These are phyloP conservation scores for Pampusana beccarii DNA, from an alignment of 2,113 vertebrate species.

Conservation along the genomic window DNA sequence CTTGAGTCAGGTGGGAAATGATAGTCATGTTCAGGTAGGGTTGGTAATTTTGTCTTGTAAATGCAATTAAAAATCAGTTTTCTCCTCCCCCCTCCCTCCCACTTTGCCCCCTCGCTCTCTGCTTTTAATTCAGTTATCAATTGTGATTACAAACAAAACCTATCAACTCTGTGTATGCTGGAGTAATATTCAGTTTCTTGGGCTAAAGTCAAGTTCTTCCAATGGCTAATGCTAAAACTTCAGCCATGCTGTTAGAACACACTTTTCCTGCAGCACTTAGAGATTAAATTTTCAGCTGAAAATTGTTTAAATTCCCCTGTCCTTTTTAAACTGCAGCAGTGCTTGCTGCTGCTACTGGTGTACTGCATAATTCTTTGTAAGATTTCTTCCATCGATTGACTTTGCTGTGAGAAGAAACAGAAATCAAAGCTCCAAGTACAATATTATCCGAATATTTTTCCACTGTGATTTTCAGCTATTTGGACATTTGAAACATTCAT, in stretches of 20 bases:
- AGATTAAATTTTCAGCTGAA: not conserved
- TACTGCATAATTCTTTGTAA: not conserved
- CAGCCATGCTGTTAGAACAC: not conserved
- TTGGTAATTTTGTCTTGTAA: not conserved
- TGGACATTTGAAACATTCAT: not conserved
- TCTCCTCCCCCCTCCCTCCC: too few relatives aligned
- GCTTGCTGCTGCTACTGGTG: not conserved
- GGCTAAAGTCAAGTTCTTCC: not conserved
- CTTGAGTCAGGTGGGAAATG: not conserved
- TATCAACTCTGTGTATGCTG: not conserved
- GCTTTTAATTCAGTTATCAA: not conserved
- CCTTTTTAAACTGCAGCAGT: not conserved
- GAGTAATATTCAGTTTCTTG: not conserved
- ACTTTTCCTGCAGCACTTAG: not conserved
- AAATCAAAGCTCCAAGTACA: not conserved
- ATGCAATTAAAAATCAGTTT: not conserved
- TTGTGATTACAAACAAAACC: not conserved
- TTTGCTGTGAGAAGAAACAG: not conserved
- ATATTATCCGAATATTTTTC: not conserved
- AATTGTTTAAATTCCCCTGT: not conserved
- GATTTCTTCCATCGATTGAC: not conserved
- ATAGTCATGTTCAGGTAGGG: not conserved
- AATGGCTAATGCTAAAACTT: not conserved
- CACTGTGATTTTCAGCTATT: not conserved
- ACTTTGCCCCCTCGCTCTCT: too few relatives aligned